These are phyloP conservation scores for Dasypogon diadema DNA, from an alignment of 2,888 invertebrate species.

Conservation along the genomic window DNA sequence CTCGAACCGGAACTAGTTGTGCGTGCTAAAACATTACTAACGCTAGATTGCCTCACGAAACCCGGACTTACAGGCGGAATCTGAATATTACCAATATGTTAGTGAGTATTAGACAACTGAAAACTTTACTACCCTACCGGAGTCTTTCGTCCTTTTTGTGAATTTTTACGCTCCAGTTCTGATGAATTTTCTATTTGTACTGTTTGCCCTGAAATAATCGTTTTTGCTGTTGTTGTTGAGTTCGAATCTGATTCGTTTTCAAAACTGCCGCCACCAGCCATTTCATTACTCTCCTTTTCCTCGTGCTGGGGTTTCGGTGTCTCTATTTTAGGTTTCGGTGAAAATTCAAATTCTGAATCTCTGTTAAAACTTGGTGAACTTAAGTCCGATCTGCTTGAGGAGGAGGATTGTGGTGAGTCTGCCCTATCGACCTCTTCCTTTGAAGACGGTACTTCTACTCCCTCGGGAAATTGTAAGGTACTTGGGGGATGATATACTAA, in stretches of 20 bases:
- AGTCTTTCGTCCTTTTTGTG: conserved; percentile 60
- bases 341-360: conserved; percentile 77
- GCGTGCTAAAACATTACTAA: conserved; percentile 73
- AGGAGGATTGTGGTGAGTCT: conserved; percentile 81
- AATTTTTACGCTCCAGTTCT: conserved; percentile 60
- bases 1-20: conserved; percentile 76
- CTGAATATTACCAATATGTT: conserved; percentile 61
- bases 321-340: conserved; percentile 68
- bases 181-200: conserved; percentile 59
- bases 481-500: conserved; percentile 93
- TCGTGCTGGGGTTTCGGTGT: conserved; percentile 56
- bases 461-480: conserved; percentile 86
- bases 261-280: conserved; percentile 70
- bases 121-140: conserved; percentile 61
- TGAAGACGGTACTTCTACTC: conserved; percentile 63
- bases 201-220: conserved; percentile 75
- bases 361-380: conserved; percentile 79
- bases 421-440: conserved; percentile 71
- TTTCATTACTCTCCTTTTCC: conserved; percentile 52
- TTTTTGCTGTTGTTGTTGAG: conserved; percentile 80
- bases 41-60: conserved; percentile 70
- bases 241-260: conserved; percentile 84
- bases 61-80: conserved; percentile 72
- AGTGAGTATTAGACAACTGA: background rate
- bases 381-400: conserved; percentile 78